Evolutionary conservation across 2,797 vertebrate species (phyloP), one percentile per base, ranked within the genome.

Genomic region (Serranus cabrilla): DNA sequence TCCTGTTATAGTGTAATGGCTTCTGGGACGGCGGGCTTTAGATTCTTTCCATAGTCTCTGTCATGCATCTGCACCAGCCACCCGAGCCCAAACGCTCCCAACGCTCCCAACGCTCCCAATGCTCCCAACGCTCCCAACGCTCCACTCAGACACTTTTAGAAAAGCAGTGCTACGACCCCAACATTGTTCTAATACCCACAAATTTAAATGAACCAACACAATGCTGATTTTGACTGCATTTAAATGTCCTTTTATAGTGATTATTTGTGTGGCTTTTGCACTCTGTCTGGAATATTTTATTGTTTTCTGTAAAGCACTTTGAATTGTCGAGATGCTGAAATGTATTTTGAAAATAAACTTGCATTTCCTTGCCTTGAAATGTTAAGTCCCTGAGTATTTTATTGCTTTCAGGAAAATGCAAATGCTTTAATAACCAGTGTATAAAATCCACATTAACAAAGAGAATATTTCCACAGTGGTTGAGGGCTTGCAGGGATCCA

Each of bases 21-120:
- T 23, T 57, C 49, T 52, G 34, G 43, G 37, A 39, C 6, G 11
- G 46, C 64, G 14, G 45, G 78, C 82, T 76, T 87, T 2, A 80
- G 57, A 93, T 91, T 87, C 85, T 88, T 91, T 92, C 78, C 82
- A 7, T 58, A 31, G 71, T 68, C 77, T 64, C 43, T 42, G 57
- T 47, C 55, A 12, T 49, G 40, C 25, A 49, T 57, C 60, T 70
- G 59, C 63, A 31, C 8, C n/a, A 21, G 57, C 56, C 14, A 63
- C 61, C 8, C 25, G 14, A 84, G 40, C 1, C 46, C 13, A 39
- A 60, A 60, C 25, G 58, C 45, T 67, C 17, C 58, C 57, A 27
- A 63, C 45, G 13, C 69, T 63, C 16, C 34, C n/a, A n/a, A n/a
- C n/a, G n/a, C n/a, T n/a, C n/a, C n/a, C n/a, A n/a, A n/a, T n/a